Evolutionary conservation across 2,797 vertebrate species (phyloP).

Genomic region (Paguma larvata): DNA sequence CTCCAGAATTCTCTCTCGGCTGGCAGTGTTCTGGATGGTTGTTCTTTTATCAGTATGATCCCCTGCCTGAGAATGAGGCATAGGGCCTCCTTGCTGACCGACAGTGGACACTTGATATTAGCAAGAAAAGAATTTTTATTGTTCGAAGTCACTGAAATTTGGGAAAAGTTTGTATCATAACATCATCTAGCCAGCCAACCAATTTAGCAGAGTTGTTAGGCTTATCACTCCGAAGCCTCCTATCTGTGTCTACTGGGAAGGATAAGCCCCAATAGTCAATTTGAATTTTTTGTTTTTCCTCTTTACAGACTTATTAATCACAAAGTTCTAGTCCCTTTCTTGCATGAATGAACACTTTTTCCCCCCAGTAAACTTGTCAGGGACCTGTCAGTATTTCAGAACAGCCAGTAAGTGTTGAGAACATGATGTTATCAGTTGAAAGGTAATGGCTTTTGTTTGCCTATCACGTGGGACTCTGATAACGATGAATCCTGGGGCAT

Average conservation of each 20-base stretch:
- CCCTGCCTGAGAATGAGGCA: background rate
- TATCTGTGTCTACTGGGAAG: background rate
- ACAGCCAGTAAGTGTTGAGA: conserved; percentile 1
- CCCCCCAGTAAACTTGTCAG: background rate
- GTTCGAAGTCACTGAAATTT: background rate
- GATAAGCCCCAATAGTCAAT: background rate
- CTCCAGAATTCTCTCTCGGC: conserved; percentile 28
- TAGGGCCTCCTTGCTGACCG: background rate
- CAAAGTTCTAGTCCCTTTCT: background rate
- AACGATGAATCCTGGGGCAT: background rate
- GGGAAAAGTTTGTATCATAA: background rate
- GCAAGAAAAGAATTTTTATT: background rate
- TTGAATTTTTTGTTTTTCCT: conserved; percentile 14
- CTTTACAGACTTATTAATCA: conserved; percentile 23
- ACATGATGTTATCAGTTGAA: background rate
- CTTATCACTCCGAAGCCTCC: background rate
- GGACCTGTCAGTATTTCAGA: conserved; percentile 46
- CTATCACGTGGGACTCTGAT: conserved; percentile 7
- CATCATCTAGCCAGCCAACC: background rate
- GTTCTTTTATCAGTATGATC: too few relatives aligned
- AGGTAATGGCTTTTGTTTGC: conserved; percentile 12
- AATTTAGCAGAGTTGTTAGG: background rate
- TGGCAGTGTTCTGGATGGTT: background rate
- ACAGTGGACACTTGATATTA: background rate
- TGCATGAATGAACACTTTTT: background rate